Percentiles rank a stretch among this genome's conserved stretches.
These are phyloP conservation scores for Xestia xanthographa DNA, from an alignment of 2,888 invertebrate species.

Conservation along the genomic window DNA sequence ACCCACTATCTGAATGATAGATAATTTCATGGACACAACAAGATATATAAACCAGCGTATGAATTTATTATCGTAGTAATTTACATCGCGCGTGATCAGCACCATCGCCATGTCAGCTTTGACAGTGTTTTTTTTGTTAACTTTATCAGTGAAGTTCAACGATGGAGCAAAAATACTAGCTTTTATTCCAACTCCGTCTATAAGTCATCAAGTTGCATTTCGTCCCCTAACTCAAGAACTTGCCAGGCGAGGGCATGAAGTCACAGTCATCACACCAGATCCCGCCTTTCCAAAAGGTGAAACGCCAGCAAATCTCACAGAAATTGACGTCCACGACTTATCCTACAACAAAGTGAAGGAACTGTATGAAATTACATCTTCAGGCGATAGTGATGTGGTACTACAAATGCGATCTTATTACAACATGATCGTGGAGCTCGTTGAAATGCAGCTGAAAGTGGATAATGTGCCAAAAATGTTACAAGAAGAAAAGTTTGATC, in stretches of 20 bases:
- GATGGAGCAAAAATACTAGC: constrained; percentile 76
- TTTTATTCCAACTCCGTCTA: constrained; percentile 76
- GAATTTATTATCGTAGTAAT: background rate
- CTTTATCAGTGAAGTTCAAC: background rate
- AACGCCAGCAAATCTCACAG: constrained; percentile 73
- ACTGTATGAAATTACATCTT: constrained; percentile 6
- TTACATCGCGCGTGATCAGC: background rate
- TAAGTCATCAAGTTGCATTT: constrained; percentile 82
- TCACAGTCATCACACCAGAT: constrained; percentile 79
- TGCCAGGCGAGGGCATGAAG: constrained; percentile 80
- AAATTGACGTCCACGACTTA: constrained; percentile 77
- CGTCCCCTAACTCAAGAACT: constrained; percentile 77
- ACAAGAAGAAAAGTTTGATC: constrained; percentile 24
- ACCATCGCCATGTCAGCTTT: background rate
- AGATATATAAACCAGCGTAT: background rate
- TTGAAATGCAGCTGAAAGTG: constrained; percentile 12
- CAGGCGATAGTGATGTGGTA: constrained; percentile 4
- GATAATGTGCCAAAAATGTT: constrained; percentile 19
- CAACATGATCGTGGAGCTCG: background rate
- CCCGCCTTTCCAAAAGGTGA: constrained; percentile 70
- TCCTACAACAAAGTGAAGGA: constrained; percentile 62
- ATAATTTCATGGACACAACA: background rate
- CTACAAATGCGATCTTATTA: background rate
- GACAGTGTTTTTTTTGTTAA: background rate
- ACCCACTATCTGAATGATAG: background rate